These are phyloP conservation scores for Spisula subtruncata DNA, from an alignment of 2,888 invertebrate species.

Conservation along the genomic window DNA sequence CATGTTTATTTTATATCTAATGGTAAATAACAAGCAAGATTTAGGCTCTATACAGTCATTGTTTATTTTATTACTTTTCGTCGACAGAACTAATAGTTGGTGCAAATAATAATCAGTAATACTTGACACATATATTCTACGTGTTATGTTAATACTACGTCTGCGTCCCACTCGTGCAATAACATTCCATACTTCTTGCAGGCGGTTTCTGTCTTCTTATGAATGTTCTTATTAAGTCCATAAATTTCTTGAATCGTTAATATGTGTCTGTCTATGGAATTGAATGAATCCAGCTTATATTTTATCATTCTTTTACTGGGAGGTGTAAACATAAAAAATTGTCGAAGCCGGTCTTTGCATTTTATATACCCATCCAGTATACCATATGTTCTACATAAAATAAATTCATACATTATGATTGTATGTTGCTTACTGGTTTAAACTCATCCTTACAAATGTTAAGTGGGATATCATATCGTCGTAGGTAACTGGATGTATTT, in stretches of 20 bases:
- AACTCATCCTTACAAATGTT: too few relatives aligned
- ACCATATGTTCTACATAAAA: too few relatives aligned
- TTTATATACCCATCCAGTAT: too few relatives aligned
- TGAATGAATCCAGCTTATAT: too few relatives aligned
- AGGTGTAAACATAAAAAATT: too few relatives aligned
- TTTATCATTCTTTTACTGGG: too few relatives aligned
- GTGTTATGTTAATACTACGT: slow-evolving; percentile 10
- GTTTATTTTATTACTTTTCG: background rate
- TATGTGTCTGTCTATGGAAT: too few relatives aligned
- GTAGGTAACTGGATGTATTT: too few relatives aligned
- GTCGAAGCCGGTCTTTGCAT: too few relatives aligned
- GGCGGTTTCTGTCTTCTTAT: background rate
- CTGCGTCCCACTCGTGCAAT: background rate
- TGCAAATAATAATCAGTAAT: slow-evolving; percentile 4
- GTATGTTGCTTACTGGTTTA: too few relatives aligned
- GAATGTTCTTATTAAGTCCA: slow-evolving; percentile 18
- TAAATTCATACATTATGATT: too few relatives aligned
- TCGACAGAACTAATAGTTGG: slow-evolving; percentile 18
- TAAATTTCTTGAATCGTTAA: background rate
- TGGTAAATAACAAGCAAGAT: background rate
- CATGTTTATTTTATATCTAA: slow-evolving; percentile 18
- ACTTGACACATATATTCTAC: slow-evolving; percentile 18
- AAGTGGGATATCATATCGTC: too few relatives aligned
- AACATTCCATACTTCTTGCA: slow-evolving; percentile 2
- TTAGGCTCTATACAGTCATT: slow-evolving; percentile 1